These are phyloP conservation scores for Agrotis segetum DNA, from an alignment of 2,888 invertebrate genomes.

Conservation along the genomic window DNA sequence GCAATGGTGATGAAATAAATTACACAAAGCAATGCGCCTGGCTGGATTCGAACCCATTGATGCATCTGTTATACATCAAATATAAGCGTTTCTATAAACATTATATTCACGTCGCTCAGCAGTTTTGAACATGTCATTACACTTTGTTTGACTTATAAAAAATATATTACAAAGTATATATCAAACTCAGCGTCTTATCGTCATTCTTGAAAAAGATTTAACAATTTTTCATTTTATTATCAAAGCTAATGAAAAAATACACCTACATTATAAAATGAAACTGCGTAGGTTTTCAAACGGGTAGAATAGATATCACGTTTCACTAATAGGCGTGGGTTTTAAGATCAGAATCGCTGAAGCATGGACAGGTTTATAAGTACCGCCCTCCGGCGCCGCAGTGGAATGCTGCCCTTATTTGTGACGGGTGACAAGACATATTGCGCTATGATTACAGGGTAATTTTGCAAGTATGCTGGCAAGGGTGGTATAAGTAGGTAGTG, in stretches of 20 bases:
- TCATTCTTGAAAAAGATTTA: neutral
- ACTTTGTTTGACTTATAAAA: too few relatives aligned
- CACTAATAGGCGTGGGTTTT: slow-evolving; percentile 29
- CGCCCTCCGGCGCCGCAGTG: slow-evolving; percentile 13
- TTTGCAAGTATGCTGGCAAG: neutral
- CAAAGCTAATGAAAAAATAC: neutral
- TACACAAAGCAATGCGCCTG: too few relatives aligned
- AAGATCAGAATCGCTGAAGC: slow-evolving; percentile 34
- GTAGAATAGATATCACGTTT: neutral
- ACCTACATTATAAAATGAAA: slow-evolving; percentile 1
- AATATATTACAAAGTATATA: too few relatives aligned
- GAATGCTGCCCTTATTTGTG: slow-evolving; percentile 17
- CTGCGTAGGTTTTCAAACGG: slow-evolving; percentile 18
- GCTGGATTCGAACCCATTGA: too few relatives aligned
- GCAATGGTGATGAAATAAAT: too few relatives aligned
- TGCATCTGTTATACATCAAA: too few relatives aligned
- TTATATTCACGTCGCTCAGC: too few relatives aligned
- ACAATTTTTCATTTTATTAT: neutral
- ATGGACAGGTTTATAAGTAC: slow-evolving; percentile 6
- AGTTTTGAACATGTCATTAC: too few relatives aligned
- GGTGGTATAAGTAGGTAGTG: neutral
- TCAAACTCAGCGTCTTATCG: neutral
- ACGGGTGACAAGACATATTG: slow-evolving; percentile 15
- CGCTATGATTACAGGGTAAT: slow-evolving; percentile 8
- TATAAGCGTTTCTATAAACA: too few relatives aligned